Percentiles rank a stretch among this genome's conserved stretches.
Evolutionary conservation across 1,140 invertebrate genomes (phyloP).

Genomic region (Argopecten irradians): DNA sequence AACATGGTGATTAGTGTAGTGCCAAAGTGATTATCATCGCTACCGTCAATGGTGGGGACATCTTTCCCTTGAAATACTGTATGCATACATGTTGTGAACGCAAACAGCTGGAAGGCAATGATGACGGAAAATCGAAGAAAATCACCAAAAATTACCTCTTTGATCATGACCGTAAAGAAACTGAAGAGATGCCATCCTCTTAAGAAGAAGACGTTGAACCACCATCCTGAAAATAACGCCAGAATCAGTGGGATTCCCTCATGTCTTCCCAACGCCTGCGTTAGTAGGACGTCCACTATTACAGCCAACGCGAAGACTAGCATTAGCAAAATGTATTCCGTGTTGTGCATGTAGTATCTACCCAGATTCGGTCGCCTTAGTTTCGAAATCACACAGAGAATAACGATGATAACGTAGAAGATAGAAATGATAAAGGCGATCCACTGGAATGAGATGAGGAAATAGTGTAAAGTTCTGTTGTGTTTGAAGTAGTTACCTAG

Average conservation of each 20-base stretch:
- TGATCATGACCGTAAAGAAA: conserved; percentile 66
- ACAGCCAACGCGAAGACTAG: conserved; percentile 38
- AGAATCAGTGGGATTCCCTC: conserved; percentile 54
- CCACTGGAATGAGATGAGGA: conserved; percentile 25
- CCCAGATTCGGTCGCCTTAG: neutral
- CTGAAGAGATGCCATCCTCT: conserved; percentile 58
- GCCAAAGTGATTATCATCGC: neutral
- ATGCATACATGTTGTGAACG: conserved; percentile 58
- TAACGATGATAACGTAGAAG: conserved; percentile 33
- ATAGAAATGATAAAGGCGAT: conserved; percentile 34
- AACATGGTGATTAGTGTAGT: conserved; percentile 59
- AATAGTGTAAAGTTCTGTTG: neutral
- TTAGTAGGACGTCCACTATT: conserved; percentile 30
- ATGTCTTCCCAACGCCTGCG: neutral
- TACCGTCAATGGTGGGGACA: neutral
- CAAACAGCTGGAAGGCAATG: conserved; percentile 53
- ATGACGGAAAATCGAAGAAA: conserved; percentile 61
- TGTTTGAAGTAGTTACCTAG: neutral
- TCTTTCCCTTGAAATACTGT: conserved; percentile 52
- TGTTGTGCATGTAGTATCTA: conserved; percentile 26
- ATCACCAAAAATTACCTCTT: conserved; percentile 62
- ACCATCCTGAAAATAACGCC: conserved; percentile 59
- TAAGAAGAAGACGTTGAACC: conserved; percentile 61
- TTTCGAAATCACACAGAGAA: conserved; percentile 24
- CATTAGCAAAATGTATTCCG: conserved; percentile 41